phyloP scores from a whole-genome alignment of 1,140 invertebrate genomes.

The Drosophila funebris region DNA sequence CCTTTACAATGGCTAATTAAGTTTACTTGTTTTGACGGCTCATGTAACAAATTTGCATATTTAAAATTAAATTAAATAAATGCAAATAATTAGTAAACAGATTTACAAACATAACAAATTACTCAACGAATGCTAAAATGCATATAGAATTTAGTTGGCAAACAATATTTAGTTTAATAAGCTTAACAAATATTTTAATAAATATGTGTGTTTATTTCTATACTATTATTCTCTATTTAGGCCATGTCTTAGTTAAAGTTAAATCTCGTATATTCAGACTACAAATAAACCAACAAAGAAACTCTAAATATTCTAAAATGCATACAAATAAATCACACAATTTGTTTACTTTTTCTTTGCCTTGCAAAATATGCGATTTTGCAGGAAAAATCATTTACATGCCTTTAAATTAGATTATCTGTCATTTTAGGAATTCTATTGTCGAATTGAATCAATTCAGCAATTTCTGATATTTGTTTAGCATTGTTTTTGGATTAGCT shows the following conservation, averaged over 20 bases:
- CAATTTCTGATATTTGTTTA: neutral
- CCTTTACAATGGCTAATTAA: constrained; percentile 33
- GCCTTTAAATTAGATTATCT: neutral
- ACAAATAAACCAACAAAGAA: neutral
- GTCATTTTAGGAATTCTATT: neutral
- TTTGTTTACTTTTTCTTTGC: neutral
- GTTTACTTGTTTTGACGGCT: constrained; percentile 36
- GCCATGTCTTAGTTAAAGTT: neutral
- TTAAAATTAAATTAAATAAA: constrained; percentile 28
- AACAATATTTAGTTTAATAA: neutral
- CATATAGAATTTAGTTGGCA: neutral
- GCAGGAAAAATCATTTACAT: neutral
- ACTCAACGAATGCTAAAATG: neutral
- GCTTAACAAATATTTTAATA: neutral
- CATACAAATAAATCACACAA: neutral
- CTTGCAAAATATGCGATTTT: neutral
- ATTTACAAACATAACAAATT: constrained; percentile 7
- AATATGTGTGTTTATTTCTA: neutral
- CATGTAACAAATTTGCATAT: constrained; percentile 29
- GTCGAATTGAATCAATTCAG: neutral
- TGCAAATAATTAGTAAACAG: constrained; percentile 12
- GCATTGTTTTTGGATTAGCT: neutral
- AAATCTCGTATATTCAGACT: neutral
- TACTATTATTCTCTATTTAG: neutral
- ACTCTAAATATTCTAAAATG: neutral